These are phyloP conservation scores for Acrobasis repandana DNA, from an alignment of 2,888 invertebrate species.

Conservation along the genomic window DNA sequence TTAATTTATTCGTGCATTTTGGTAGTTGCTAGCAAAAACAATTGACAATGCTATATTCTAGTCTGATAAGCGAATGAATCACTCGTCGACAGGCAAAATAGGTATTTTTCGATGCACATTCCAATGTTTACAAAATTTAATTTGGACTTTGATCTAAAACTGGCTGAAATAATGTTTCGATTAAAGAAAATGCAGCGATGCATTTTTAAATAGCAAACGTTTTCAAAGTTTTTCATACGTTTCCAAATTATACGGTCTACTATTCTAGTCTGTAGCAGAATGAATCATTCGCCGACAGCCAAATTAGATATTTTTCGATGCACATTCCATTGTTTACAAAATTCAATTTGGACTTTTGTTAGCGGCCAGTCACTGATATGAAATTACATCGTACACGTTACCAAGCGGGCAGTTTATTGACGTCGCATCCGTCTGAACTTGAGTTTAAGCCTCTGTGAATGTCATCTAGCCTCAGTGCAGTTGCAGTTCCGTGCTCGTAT, in stretches of 20 bases:
- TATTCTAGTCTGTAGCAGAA: background rate
- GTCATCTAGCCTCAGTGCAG: conserved; percentile 78
- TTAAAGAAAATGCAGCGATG: no score
- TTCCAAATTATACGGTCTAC: background rate
- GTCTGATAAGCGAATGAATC: background rate
- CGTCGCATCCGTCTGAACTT: conserved; percentile 75
- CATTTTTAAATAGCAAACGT: no score
- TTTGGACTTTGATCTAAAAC: background rate
- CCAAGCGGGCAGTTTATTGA: conserved; percentile 67
- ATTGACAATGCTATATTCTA: conserved; percentile 1
- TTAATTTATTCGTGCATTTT: background rate
- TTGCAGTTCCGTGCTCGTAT: conserved; percentile 66
- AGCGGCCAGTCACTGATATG: conserved; percentile 46
- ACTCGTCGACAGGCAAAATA: background rate
- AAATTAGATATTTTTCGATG: background rate
- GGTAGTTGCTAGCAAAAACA: background rate
- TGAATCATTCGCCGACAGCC: background rate
- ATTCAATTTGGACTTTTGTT: conserved; percentile 14
- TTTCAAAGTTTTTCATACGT: no score
- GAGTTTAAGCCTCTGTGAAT: conserved; percentile 75
- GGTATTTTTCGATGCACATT: background rate
- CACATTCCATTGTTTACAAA: conserved; percentile 12
- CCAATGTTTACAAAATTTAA: conserved; percentile 11
- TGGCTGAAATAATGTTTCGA: no score
- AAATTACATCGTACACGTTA: conserved; percentile 60